Conservation (phyloP, 2,888 invertebrate species). For the Lamproptera curius region DNA sequence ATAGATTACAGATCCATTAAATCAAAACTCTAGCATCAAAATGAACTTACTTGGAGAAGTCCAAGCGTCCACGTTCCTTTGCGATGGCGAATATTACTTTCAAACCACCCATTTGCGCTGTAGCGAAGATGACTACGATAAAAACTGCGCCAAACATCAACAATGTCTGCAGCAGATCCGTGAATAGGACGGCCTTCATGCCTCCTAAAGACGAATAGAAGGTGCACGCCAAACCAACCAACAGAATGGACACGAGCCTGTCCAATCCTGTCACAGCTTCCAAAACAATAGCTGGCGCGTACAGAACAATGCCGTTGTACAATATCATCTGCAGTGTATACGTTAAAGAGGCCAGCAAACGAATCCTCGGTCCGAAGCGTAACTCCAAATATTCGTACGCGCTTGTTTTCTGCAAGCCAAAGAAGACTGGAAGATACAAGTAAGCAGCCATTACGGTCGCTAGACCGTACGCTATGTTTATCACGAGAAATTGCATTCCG, state of each 20-base stretch:
- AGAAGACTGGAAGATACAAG: constrained; percentile 91
- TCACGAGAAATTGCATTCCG: constrained; percentile 88
- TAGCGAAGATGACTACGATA: constrained; percentile 86
- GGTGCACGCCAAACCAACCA: constrained; percentile 87
- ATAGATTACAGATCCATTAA: too few relatives aligned
- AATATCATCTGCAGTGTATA: constrained; percentile 94
- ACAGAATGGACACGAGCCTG: constrained; percentile 84
- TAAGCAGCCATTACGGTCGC: constrained; percentile 88
- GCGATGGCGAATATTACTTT: constrained; percentile 85
- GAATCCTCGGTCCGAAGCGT: constrained; percentile 87
- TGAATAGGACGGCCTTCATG: constrained; percentile 93
- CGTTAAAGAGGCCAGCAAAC: constrained; percentile 88
- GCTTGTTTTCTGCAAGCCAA: constrained; percentile 88
- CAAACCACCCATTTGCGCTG: constrained; percentile 83
- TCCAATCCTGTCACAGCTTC: constrained; percentile 91
- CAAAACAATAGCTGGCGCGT: constrained; percentile 94
- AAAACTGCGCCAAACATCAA: constrained; percentile 92
- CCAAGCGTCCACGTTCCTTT: constrained; percentile 81
- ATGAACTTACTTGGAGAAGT: constrained; percentile 80
- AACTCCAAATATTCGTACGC: constrained; percentile 95
- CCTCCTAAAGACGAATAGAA: constrained; percentile 93
- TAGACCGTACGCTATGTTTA: constrained; percentile 85
- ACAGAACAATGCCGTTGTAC: constrained; percentile 94
- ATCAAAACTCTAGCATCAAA: not conserved
- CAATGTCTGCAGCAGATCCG: constrained; percentile 90